Evolutionary conservation across 92 coral and sea anemone species (phyloP), one percentile per base, ranked within the genome.

Genomic region (Umimayanthus kanabou): DNA sequence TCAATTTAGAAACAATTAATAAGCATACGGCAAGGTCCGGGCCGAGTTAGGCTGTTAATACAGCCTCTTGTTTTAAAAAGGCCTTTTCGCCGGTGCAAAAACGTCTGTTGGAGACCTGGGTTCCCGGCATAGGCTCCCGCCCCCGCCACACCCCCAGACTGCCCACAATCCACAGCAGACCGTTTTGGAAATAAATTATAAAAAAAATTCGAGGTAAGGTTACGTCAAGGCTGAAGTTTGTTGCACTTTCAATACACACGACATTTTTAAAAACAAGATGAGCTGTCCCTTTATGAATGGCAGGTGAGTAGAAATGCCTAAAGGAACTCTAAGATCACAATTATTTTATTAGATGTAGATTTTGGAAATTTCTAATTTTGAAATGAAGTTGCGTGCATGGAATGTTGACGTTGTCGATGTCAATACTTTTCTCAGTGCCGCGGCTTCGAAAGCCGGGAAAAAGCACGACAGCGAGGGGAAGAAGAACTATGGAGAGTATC

Each of bases 361-460:
- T 73, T 40, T 3, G 23, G 23, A 1, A 33, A 40, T 0, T 0
- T 33, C 37, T 33, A 33, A 33, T 33, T n/a, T 42, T 42, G 53
- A 20, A 39, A 42, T 40, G 57, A 42, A 8, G 40, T 28, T 33
- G 37, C 40, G 25, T 4, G n/a, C 9, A 3, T 72, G 25, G 22
- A 72, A 30, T 72, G 80, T 43, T 43, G 26, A 39, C 57, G 55
- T 94, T 9, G 82, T 72, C 16, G 18, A 10, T 72, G 4, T 72
- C 76, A 26, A 91, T 73, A 82, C 89, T 90, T 92, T 50, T 95
- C 95, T 6, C 95, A 98, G 76, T 94, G 95, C 57, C 96, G 95
- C 90, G 95, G 93, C 76, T 72, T 33, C 16, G 92, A 96, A 74
- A 96, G 98, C 3, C 37, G 37, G 37, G 92, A 89, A 84, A 65